Evolutionary conservation across 2,888 invertebrate species (phyloP), one percentile per base, ranked within the genome.

Genomic region (Molanna angustata): DNA sequence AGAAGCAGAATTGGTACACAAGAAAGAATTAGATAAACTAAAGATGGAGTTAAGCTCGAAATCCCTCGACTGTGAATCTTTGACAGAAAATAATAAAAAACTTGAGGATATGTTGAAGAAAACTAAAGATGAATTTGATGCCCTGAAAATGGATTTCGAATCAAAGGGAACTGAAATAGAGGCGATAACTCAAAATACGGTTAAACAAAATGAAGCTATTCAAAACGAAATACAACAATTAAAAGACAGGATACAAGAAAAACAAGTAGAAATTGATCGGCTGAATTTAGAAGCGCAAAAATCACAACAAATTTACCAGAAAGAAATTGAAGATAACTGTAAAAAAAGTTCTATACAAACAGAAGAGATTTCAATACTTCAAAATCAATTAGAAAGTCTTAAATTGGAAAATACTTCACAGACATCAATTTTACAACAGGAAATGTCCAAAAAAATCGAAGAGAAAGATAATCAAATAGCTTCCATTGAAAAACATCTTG

Each of bases 41-140:
- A 76, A 73, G 69, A 75, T 74, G 74, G 77, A 78, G 67, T 68
- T 78, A 16, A 82, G 79, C 66, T 73, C 74, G 54, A 80, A 76
- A 72, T 67, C 73, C 54, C 68, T 74, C 64, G 81, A 82, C 64
- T 64, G 78, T 57, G 80, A 81, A 67, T 73, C 73, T 60, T 61
- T 71, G 51, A 69, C 71, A 64, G 78, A 78, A 58, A 63, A 63
- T 2, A 72, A 73, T 60, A 71, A 66, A 58, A 76, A 73, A 64
- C 69, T 71, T 57, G 76, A 76, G 59, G 56, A 62, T 4, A 59
- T 65, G 13, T 70, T 66, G 48, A 71, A 72, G 62, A 64, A 67
- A 43, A 59, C 77, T 42, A 70, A 75, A 63, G 70, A 71, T 31
- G 76, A 77, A 64, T 67, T 76, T 14, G 60, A 63, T 41, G 66